Percentiles rank a stretch among this genome's conserved stretches.
These are phyloP conservation scores for Palaemon carinicauda DNA, from an alignment of 1,140 invertebrate genomes.

Conservation along the genomic window DNA sequence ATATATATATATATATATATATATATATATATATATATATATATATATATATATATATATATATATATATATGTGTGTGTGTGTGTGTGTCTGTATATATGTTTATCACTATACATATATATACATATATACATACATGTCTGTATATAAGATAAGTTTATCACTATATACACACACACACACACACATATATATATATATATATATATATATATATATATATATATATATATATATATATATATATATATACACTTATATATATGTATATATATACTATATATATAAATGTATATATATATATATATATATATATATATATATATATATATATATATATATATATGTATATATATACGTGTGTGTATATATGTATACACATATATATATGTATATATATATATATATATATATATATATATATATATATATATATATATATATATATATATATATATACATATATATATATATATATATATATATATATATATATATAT, in stretches of 20 bases:
- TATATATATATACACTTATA: too few relatives aligned
- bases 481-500: not conserved
- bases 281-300: too few relatives aligned
- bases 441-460: not conserved
- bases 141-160: too few relatives aligned
- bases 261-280: too few relatives aligned
- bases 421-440: not conserved
- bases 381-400: not conserved
- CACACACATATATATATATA: not conserved
- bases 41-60: not conserved
- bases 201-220: too few relatives aligned
- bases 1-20: not conserved
- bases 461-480: not conserved
- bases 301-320: too few relatives aligned
- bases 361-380: not conserved
- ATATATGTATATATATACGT: constrained; percentile 9
- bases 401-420: not conserved
- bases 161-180: not conserved
- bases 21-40: not conserved
- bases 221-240: too few relatives aligned
- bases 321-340: constrained; percentile 9
- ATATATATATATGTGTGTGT: not conserved
- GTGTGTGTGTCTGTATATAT: too few relatives aligned
- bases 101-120: too few relatives aligned
- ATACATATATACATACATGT: too few relatives aligned